A percentile compares a stretch with the other conserved stretches of the same genome.
These are phyloP conservation scores for Cryptoleucopteryx plumbea DNA, from an alignment of 2,113 vertebrate species.

Conservation along the genomic window DNA sequence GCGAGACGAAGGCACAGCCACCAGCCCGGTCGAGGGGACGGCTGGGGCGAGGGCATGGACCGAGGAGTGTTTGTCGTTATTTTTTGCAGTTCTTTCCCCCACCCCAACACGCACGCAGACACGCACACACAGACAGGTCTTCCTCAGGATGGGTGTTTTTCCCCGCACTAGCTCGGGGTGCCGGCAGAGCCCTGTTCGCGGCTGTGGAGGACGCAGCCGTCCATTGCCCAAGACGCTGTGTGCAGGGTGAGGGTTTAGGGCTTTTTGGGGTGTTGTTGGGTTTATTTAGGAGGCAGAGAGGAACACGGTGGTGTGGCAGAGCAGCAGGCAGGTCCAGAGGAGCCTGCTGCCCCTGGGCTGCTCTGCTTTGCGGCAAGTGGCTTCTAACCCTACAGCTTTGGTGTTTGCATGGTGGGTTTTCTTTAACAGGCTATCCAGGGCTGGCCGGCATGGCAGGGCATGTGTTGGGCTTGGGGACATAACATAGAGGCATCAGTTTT, in stretches of 20 bases:
- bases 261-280: not conserved
- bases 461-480: not conserved
- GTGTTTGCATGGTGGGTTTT: not conserved
- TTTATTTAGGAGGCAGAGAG: not conserved
- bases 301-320: not conserved
- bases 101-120: not conserved
- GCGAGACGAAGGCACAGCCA: not conserved
- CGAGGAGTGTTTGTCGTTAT: not conserved
- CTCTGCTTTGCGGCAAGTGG: not conserved
- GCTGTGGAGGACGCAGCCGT: not conserved
- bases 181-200: not conserved
- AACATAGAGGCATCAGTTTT: not conserved
- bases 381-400: not conserved
- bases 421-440: not conserved
- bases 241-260: not conserved
- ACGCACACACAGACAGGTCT: not conserved
- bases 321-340: not conserved
- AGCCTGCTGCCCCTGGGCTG: not conserved
- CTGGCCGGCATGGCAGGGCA: not conserved
- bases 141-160: not conserved
- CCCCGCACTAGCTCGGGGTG: not conserved
- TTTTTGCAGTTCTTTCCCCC: not conserved
- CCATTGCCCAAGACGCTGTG: not conserved
- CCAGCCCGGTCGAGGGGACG: not conserved
- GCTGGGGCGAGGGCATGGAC: fast-evolving